Base-by-base conservation (phyloP, 2,797 vertebrate species). In the Xiphorhynchus erythropygius region DNA sequence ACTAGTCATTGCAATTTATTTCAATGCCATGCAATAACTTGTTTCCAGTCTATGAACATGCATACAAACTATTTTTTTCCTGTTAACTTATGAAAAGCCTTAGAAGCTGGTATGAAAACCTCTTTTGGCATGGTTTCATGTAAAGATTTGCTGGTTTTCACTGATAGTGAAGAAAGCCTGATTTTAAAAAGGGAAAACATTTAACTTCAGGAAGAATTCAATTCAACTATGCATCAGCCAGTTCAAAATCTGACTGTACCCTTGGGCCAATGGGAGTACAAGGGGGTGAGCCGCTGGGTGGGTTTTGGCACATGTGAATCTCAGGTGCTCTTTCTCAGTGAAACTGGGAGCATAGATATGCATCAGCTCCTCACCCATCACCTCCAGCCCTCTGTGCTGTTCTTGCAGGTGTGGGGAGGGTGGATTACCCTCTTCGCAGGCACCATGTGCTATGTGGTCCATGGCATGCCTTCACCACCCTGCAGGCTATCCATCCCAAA, bases 221-320 rank as follows among this genome's bases (percentile, higher is more conserved):
- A 0, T 44, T 39, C 62, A 33, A 0, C 50, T n/a, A 1, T 18
- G 1, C 39, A 41, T 76, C 33, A 46, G 28, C 18, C 22, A 27
- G 5, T 62, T 77, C 41, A 35, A 30, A 85, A 25, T 23, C 39
- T 2, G 6, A 1, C 52, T 9, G 4, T 19, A 37, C 17, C 25
- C 23, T 52, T 2, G 18, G 59, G 56, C 7, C 0, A 0, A 7
- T 59, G 27, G 1, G 1, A 28, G 17, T 50, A 16, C 28, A 12
- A 17, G 9, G 2, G 13, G 13, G 1, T 46, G 73, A 87, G 30
- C 18, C 16, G 1, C 35, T 16, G n/a, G 10, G 7, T 76, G 46
- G 7, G 5, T 55, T 92, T 85, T 59, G 52, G 46, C 42, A 35
- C 0, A 1, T 0, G 0, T 19, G 56, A 65, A 55, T 21, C 47